A percentile compares a stretch with the other conserved stretches of the same genome.
Evolutionary conservation across 2,888 invertebrate species (phyloP).

Genomic region (Eristalis tenax): DNA sequence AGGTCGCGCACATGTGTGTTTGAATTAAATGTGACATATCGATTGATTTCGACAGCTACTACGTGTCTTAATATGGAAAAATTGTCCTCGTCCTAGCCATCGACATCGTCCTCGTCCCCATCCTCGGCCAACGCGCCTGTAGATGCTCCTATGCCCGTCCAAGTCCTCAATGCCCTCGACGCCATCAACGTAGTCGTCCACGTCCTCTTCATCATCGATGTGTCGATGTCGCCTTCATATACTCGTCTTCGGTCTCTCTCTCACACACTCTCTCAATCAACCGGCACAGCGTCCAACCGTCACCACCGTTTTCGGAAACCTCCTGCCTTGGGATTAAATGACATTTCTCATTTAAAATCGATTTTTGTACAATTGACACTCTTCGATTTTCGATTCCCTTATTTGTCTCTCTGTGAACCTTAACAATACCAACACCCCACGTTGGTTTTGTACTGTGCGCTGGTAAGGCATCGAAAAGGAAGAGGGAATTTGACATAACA

Average conservation of each 20-base stretch:
- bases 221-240: background rate
- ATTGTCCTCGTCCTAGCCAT: constrained; percentile 49
- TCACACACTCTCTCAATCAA: background rate
- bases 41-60: constrained; percentile 57
- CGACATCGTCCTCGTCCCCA: constrained; percentile 22
- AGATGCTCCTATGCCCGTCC: constrained; percentile 17
- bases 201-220: constrained; percentile 6
- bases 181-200: constrained; percentile 25
- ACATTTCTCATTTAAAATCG: constrained; percentile 68
- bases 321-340: constrained; percentile 59
- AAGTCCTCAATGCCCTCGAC: constrained; percentile 41
- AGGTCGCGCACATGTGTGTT: constrained; percentile 58
- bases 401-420: constrained; percentile 55
- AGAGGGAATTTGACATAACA: constrained; percentile 54
- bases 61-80: constrained; percentile 66
- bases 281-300: constrained; percentile 6
- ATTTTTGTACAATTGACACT: constrained; percentile 68
- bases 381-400: constrained; percentile 55
- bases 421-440: constrained; percentile 44
- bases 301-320: background rate
- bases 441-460: constrained; percentile 14
- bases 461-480: constrained; percentile 51
- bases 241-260: background rate
- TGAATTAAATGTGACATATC: constrained; percentile 59
- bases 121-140: constrained; percentile 35